These are phyloP conservation scores for Sycophaga agraensis DNA, from an alignment of 1,140 invertebrate genomes.

Conservation along the genomic window DNA sequence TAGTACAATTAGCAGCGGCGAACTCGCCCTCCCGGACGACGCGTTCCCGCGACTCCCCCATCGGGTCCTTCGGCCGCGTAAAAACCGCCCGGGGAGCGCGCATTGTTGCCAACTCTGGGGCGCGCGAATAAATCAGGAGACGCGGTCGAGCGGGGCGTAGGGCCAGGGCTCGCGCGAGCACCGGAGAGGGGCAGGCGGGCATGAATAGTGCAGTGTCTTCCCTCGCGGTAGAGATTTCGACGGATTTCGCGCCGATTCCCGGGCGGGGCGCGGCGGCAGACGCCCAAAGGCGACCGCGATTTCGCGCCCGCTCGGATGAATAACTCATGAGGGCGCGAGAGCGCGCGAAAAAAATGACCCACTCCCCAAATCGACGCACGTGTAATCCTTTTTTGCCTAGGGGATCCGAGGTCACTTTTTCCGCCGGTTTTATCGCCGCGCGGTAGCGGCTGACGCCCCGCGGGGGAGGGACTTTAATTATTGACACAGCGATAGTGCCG, in stretches of 20 bases:
- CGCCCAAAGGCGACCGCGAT: constrained; percentile 32
- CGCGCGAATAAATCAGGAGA: constrained; percentile 28
- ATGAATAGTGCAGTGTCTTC: constrained; percentile 28
- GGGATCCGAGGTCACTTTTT: too few species aligned
- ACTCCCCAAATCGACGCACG: too few species aligned
- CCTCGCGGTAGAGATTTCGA: constrained; percentile 34
- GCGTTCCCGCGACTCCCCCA: too few species aligned
- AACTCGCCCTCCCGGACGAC: too few species aligned
- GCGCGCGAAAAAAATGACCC: not conserved
- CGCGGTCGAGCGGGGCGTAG: not conserved
- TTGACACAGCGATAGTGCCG: too few species aligned
- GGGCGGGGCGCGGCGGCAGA: not conserved
- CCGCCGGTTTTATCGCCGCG: too few species aligned
- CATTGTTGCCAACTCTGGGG: constrained; percentile 9
- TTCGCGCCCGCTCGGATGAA: constrained; percentile 36
- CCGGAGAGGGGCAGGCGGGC: not conserved
- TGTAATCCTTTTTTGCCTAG: too few species aligned
- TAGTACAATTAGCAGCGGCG: too few species aligned
- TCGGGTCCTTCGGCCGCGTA: too few species aligned
- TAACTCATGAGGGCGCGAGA: constrained; percentile 38
- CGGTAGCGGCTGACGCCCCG: not conserved
- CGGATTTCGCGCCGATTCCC: constrained; percentile 40
- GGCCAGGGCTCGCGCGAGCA: too few species aligned
- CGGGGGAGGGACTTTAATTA: too few species aligned
- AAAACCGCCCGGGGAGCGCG: not conserved